phyloP scores from a whole-genome alignment of 2,113 vertebrate genomes.

The Anarhynchus alexandrinus region DNA sequence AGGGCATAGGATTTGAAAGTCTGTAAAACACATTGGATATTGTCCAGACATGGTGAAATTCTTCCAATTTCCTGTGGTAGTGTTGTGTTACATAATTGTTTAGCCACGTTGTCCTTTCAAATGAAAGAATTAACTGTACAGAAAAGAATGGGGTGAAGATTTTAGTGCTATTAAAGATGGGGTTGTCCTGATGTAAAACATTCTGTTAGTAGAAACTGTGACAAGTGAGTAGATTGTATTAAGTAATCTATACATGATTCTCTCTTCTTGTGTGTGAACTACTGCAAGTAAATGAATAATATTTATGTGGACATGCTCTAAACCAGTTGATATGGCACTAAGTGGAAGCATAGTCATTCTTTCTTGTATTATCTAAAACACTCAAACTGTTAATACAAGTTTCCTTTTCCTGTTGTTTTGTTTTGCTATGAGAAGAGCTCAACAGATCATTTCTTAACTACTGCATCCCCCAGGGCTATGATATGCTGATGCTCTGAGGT shows the following conservation, averaged over 20 bases:
- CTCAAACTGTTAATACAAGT: background rate
- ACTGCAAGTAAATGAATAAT: background rate
- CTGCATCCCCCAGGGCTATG: background rate
- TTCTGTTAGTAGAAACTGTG: background rate
- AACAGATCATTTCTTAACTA: background rate
- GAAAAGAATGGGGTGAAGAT: background rate
- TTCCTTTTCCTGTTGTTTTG: background rate
- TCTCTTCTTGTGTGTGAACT: background rate
- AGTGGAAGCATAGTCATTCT: background rate
- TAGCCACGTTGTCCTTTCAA: background rate
- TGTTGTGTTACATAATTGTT: background rate
- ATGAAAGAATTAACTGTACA: background rate
- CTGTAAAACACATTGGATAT: background rate
- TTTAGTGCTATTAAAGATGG: background rate
- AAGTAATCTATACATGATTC: background rate
- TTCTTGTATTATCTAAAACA: background rate
- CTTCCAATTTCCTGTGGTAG: background rate
- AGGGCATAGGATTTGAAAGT: background rate
- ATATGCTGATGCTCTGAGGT: background rate
- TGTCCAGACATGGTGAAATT: background rate
- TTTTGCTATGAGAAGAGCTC: background rate
- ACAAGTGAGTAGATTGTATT: background rate
- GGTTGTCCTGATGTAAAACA: background rate
- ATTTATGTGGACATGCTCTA: background rate
- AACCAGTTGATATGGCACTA: accelerated